Conservation (phyloP, 1,140 invertebrate species). For the Stegodyphus dumicola region DNA sequence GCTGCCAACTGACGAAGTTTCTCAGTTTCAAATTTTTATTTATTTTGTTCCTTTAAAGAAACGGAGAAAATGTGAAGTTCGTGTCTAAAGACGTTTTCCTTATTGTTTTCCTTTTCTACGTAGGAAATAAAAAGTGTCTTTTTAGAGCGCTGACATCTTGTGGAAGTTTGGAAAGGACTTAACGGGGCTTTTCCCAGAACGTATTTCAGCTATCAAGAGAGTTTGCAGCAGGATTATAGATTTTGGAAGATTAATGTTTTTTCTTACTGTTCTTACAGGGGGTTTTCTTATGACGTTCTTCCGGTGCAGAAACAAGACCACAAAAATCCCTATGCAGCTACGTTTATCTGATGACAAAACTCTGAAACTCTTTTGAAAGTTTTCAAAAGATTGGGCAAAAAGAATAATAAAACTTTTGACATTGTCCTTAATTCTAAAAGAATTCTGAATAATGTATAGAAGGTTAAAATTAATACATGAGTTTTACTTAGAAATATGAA, state of each 20-base stretch:
- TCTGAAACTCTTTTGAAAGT: no score
- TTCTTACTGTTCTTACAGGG: no score
- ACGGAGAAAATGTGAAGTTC: slow-evolving; percentile 11
- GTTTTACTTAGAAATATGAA: no score
- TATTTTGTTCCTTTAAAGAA: not conserved
- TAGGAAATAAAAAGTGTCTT: slow-evolving; percentile 5
- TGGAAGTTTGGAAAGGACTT: slow-evolving; percentile 19
- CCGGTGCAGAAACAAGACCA: no score
- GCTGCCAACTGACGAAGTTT: slow-evolving; percentile 4
- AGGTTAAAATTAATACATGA: no score
- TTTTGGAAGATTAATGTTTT: slow-evolving; percentile 24
- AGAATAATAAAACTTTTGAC: no score
- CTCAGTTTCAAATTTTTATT: slow-evolving; percentile 19
- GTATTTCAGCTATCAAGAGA: not conserved
- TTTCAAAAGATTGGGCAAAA: no score
- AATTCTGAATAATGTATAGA: no score
- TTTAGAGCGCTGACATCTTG: slow-evolving; percentile 25
- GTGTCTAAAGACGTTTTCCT: slow-evolving; percentile 13
- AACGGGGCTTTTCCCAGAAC: not conserved
- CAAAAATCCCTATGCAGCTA: no score
- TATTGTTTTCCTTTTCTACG: slow-evolving; percentile 15
- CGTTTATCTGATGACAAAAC: no score
- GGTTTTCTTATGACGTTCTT: no score
- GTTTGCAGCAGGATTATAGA: not conserved
- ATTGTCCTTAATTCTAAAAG: no score